phyloP scores from a whole-genome alignment of 2,797 vertebrate genomes.

The Artibeus jamaicensis region DNA sequence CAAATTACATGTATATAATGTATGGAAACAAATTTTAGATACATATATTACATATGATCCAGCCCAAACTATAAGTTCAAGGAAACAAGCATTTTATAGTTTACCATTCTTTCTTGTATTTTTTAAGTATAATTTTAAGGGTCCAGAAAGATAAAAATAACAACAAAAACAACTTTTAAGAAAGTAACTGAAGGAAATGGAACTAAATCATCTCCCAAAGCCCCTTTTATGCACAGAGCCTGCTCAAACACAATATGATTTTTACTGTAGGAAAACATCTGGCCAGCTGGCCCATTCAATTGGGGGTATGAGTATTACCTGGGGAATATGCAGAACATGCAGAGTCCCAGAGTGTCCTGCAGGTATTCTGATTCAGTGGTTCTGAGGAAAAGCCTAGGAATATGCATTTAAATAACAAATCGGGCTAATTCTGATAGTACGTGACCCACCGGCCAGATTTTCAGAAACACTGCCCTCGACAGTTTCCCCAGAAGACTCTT shows the following conservation, averaged over 20 bases:
- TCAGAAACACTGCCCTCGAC: background rate
- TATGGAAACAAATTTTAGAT: background rate
- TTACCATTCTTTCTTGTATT: background rate
- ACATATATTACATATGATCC: background rate
- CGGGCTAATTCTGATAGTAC: background rate
- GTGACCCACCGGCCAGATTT: background rate
- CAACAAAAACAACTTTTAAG: background rate
- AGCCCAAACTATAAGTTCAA: background rate
- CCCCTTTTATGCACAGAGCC: background rate
- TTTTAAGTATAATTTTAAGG: slow-evolving; percentile 25
- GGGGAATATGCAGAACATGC: background rate
- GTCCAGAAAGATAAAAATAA: slow-evolving; percentile 13
- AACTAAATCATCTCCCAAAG: background rate
- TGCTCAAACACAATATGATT: background rate
- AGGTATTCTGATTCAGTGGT: background rate
- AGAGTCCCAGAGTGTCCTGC: background rate
- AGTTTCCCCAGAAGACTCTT: background rate
- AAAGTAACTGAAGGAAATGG: background rate
- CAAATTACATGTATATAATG: background rate
- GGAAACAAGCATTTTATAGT: background rate
- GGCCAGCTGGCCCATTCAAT: background rate
- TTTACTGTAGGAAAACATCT: background rate
- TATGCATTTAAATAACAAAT: background rate
- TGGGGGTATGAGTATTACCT: background rate
- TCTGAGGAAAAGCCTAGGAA: background rate